phyloP scores from a whole-genome alignment of 2,113 vertebrate genomes.

The Dicaeum eximium region DNA sequence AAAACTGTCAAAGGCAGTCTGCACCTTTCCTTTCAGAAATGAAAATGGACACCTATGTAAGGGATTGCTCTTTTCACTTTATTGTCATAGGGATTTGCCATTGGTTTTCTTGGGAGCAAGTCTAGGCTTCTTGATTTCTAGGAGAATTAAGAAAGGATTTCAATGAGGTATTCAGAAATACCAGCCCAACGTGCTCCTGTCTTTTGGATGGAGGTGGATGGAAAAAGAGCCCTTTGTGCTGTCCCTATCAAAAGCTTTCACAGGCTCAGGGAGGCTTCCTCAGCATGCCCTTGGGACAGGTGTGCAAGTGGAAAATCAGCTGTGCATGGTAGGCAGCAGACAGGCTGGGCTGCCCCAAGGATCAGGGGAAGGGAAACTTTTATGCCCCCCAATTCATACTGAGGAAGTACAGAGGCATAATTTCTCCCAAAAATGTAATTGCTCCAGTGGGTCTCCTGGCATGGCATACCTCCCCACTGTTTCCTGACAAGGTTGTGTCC shows the following conservation, averaged over 20 bases:
- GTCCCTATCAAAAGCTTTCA: not conserved
- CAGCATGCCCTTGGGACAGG: not conserved
- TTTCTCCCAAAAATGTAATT: not conserved
- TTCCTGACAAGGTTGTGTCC: not conserved
- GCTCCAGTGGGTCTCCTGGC: accelerated
- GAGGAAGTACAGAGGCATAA: not conserved
- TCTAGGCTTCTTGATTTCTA: not conserved
- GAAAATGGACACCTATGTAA: not conserved
- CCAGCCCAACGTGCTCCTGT: accelerated
- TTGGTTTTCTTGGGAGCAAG: not conserved
- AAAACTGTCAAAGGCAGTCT: slow-evolving; percentile 38
- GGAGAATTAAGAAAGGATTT: not conserved
- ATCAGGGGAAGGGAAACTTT: not conserved
- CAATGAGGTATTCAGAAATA: not conserved
- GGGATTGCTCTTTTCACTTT: not conserved
- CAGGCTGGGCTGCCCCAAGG: not conserved
- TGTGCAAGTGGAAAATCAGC: not conserved
- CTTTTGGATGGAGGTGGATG: not conserved
- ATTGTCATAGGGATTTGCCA: not conserved
- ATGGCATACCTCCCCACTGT: accelerated
- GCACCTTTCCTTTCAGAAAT: not conserved
- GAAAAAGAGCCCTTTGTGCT: not conserved
- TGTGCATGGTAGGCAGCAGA: not conserved
- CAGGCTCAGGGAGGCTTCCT: not conserved
- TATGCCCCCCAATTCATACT: not conserved